A percentile compares a stretch with the other conserved stretches of the same genome.
phyloP scores from a whole-genome alignment of 2,888 invertebrate species.

The Ormyrus labotus region DNA sequence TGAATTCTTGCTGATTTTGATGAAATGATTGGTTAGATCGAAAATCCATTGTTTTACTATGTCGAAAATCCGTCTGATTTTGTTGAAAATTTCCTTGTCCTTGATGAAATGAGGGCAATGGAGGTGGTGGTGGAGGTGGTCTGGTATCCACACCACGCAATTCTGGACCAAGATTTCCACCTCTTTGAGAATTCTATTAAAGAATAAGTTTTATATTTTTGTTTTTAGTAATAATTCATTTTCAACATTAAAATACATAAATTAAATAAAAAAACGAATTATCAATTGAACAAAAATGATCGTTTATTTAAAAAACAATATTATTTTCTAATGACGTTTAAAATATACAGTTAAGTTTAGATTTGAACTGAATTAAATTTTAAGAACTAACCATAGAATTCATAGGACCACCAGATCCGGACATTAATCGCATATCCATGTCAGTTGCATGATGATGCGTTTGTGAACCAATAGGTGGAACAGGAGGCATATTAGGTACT shows the following conservation, averaged over 20 bases:
- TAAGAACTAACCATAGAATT: slow-evolving; percentile 44
- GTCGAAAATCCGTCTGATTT: slow-evolving; percentile 56
- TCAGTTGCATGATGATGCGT: slow-evolving; percentile 73
- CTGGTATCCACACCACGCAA: slow-evolving; percentile 55
- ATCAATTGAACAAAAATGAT: neutral
- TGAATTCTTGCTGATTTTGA: slow-evolving; percentile 65
- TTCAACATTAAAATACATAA: neutral
- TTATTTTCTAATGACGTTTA: too few relatives aligned
- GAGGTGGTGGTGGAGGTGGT: slow-evolving; percentile 65
- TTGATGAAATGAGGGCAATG: slow-evolving; percentile 65
- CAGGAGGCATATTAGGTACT: slow-evolving; percentile 57
- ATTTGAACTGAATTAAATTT: too few relatives aligned
- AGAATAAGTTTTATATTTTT: slow-evolving; percentile 2
- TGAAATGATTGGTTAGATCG: slow-evolving; percentile 65
- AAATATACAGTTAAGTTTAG: too few relatives aligned
- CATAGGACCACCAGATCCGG: slow-evolving; percentile 61
- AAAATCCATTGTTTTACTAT: slow-evolving; percentile 61
- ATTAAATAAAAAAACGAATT: neutral
- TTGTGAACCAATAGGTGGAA: slow-evolving; percentile 67
- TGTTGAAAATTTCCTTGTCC: slow-evolving; percentile 59
- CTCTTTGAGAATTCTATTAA: slow-evolving; percentile 49
- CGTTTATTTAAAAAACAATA: slow-evolving; percentile 1
- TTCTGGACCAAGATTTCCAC: slow-evolving; percentile 53
- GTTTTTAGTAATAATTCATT: neutral
- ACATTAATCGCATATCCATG: slow-evolving; percentile 73